Percentiles rank a stretch among this genome's conserved stretches.
These are phyloP conservation scores for Parnassius smintheus DNA, from an alignment of 2,888 invertebrate species.

Conservation along the genomic window DNA sequence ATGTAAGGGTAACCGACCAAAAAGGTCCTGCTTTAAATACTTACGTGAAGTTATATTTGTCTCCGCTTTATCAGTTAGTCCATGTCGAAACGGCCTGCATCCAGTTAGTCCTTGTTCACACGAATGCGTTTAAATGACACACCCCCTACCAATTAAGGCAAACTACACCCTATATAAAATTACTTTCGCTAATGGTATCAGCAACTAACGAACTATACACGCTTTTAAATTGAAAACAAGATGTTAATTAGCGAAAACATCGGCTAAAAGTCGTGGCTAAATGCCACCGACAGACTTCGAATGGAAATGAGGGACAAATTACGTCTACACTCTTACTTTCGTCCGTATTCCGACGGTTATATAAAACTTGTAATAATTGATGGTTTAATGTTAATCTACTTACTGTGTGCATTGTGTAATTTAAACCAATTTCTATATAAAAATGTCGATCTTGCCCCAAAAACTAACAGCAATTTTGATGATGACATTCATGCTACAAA, in stretches of 20 bases:
- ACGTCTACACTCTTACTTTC: conserved; percentile 74
- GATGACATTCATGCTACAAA: conserved; percentile 31
- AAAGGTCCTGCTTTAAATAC: conserved; percentile 34
- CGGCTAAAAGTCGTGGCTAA: conserved; percentile 65
- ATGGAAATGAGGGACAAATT: conserved; percentile 79
- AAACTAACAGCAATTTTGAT: conserved; percentile 33
- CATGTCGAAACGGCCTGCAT: neutral
- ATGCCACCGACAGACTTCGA: conserved; percentile 63
- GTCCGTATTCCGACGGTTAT: conserved; percentile 61
- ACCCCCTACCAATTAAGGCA: conserved; percentile 66
- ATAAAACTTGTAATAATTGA: conserved; percentile 62
- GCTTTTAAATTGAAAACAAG: conserved; percentile 78
- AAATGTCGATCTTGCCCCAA: conserved; percentile 26
- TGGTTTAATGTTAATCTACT: conserved; percentile 66
- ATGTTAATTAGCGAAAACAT: conserved; percentile 78
- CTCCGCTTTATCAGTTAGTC: conserved; percentile 41
- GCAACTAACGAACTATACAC: conserved; percentile 47
- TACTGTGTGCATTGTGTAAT: conserved; percentile 57
- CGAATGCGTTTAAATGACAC: conserved; percentile 33
- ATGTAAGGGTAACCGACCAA: conserved; percentile 21
- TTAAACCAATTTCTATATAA: conserved; percentile 42
- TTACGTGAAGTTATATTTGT: conserved; percentile 52
- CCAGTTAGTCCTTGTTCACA: conserved; percentile 53
- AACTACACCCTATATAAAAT: conserved; percentile 57
- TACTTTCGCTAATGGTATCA: conserved; percentile 62